Conservation (phyloP, 2,888 invertebrate species). For the Ashinkailepas kermadecensis region DNA sequence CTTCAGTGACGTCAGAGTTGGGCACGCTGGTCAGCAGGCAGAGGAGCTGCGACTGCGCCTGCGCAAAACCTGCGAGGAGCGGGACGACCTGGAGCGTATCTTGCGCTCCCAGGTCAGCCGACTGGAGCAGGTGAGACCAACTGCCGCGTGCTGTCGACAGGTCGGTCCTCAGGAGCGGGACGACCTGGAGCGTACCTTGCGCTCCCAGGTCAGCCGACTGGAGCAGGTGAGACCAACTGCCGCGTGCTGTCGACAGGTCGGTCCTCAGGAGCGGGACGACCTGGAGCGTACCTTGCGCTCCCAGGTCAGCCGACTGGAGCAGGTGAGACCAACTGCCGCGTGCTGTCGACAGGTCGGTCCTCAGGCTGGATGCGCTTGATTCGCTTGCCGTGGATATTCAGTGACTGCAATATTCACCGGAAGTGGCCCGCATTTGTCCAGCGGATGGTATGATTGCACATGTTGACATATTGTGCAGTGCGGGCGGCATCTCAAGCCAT, state of each 20-base stretch:
- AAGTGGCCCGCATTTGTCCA: no score
- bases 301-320: background rate
- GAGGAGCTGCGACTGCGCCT: background rate
- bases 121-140: no score
- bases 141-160: no score
- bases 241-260: no score
- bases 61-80: conserved; percentile 3
- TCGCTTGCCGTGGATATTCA: no score
- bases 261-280: background rate
- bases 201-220: background rate
- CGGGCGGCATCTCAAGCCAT: no score
- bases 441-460: no score
- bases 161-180: conserved; percentile 8
- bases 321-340: background rate
- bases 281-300: background rate
- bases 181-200: conserved; percentile 1
- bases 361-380: no score
- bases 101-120: background rate
- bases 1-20: background rate
- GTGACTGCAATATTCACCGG: no score
- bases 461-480: no score
- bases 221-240: no score
- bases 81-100: conserved; percentile 9
- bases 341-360: no score
- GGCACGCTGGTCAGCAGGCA: background rate